A percentile compares a stretch with the other conserved stretches of the same genome.
These are phyloP conservation scores for Serinus canaria DNA, from an alignment of 2,113 vertebrate genomes.

Conservation along the genomic window DNA sequence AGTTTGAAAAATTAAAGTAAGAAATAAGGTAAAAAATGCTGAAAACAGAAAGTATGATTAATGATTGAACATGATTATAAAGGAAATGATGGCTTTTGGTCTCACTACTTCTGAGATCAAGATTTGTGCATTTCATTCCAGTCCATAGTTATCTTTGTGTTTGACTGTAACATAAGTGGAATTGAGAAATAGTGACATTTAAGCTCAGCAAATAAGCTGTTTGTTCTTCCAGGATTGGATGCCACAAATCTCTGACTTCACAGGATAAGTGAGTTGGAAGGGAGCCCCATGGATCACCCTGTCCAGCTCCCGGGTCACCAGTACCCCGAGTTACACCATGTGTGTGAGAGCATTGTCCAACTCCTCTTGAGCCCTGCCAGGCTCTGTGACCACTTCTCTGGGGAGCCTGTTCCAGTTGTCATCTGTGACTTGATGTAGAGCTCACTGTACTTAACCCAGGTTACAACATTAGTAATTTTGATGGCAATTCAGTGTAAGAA, in stretches of 20 bases:
- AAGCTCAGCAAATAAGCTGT: not conserved
- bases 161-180: not conserved
- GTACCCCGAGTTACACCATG: too few species aligned
- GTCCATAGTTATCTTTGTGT: not conserved
- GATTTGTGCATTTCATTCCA: not conserved
- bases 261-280: not conserved
- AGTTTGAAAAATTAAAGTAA: not conserved
- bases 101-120: not conserved
- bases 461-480: not conserved
- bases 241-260: not conserved
- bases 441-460: not conserved
- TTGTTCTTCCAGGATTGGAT: not conserved
- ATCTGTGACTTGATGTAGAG: not conserved
- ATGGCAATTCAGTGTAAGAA: not conserved
- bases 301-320: rapidly evolving
- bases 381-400: not conserved
- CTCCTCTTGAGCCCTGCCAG: not conserved
- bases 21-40: not conserved
- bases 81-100: not conserved
- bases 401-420: too few species aligned
- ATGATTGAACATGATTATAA: not conserved
- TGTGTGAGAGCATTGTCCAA: too few species aligned
- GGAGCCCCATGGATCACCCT: not conserved
- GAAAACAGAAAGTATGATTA: not conserved
- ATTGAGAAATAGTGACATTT: not conserved